Base-by-base conservation (phyloP, 1,140 invertebrate genomes). In the Mya arenaria region DNA sequence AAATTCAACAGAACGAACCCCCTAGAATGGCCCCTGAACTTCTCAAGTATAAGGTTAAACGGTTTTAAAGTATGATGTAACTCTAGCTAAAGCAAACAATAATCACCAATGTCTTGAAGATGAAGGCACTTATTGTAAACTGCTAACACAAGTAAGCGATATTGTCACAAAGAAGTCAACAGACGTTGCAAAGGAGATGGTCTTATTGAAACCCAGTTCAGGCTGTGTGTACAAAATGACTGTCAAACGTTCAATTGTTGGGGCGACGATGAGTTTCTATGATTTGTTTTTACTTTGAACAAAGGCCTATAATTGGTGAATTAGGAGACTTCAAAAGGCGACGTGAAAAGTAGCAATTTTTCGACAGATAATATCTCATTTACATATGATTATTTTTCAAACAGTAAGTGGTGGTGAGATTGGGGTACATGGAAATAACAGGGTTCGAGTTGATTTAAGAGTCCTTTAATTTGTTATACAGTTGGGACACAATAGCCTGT, bases 271-370 rank as follows among this genome's bases (percentile, higher is more conserved):
- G n/a, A n/a, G n/a, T 32, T 58, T 72, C 34, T 37, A 63, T 34
- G 25, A 5, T 63, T 10, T 63, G 13, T 63, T 63, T 63, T 17
- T 63, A 3, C 25, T 37, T 55, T 30, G 37, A 55, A 72, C 69
- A 72, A 72, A 72, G 39, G 15, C 1, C 5, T 28, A 36, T 56
- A 71, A 72, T 72, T 72, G 69, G 69, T 36, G 37, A 72, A 72
- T 72, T 72, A 72, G 41, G 48, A 34, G n/a, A 72, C 37, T 56
- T 48, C 58, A 15, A 56, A 56, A 72, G 23, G 41, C 37, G 41
- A 56, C 69, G 10, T 55, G 17, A 44, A 72, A 72, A 72, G 69
- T 72, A 56, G 39, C 69, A 72, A 32, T 72, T 72, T 71, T 52
- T 23, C 41, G 37, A 56, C 69, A 55, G 69, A 72, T 72, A 72